Evolutionary conservation across 2,797 vertebrate genomes (phyloP), one percentile per base, ranked within the genome.

Genomic region (Falco naumanni): DNA sequence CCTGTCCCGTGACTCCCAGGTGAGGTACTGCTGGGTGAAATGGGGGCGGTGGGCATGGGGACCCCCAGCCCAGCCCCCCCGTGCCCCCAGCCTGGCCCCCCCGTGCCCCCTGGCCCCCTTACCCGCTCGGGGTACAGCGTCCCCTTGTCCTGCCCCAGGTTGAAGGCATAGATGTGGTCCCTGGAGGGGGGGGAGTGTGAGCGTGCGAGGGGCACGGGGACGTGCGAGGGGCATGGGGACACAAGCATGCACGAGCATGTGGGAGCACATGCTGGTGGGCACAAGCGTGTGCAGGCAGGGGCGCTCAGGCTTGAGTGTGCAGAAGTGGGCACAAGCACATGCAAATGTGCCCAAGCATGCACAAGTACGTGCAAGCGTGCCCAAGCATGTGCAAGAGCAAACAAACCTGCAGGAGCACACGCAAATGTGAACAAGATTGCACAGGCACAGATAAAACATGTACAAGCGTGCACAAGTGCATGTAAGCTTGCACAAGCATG

Each of bases 131-230:
- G 98, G 95, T 98, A 96, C 92, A 99, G 99, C 93, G 97, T 97
- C 96, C 99, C 98, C 41, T 97, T 90, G 54, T 98, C 98, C 94
- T 97, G 76, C 54, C 98, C 98, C 31, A 99, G 99, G 93, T 99
- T 98, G 74, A 99, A 98, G 95, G 99, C 98, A 69, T 99, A 99
- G 96, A 99, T 98, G 26, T 99, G 99, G 95, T 99, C 99, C 97
- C 99, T 99, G 97, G 7, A 10, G 37, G 57, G 41, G 39, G 10
- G 13, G 90, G 48, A 41, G 41, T 18, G 75, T 34, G 37, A 34
- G 54, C 2, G 56, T 61, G 60, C 5, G 5, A 56, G 47, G 64
- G 64, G 59, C 54, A 18, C 8, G 0, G 24, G 37, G 51, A 41
- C 4, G 26, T 31, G 47, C 12, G 5, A 54, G 47, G 39, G 74